Evolutionary conservation across 2,113 vertebrate species (phyloP).

Genomic region (Plectropomus leopardus): DNA sequence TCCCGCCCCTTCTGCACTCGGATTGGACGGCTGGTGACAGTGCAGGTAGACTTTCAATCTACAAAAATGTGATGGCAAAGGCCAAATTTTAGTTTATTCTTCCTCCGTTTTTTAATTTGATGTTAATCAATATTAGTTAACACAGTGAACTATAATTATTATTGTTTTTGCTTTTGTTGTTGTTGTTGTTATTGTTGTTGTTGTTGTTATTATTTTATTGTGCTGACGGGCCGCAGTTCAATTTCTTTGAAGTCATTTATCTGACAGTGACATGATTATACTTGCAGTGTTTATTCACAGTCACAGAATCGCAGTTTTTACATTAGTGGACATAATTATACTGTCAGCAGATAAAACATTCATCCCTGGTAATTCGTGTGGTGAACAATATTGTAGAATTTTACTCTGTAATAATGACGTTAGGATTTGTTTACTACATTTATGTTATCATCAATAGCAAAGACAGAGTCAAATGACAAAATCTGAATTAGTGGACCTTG

Average conservation of each 20-base stretch:
- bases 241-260: background rate
- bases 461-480: background rate
- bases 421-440: background rate
- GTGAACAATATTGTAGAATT: background rate
- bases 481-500: background rate
- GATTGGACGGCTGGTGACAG: too few relatives aligned
- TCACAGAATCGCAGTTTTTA: background rate
- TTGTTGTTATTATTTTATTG: too few relatives aligned
- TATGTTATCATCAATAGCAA: background rate
- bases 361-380: background rate
- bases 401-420: background rate
- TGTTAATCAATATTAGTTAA: too few relatives aligned
- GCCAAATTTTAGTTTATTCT: background rate
- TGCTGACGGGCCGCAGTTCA: background rate
- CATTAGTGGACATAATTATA: background rate
- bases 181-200: too few relatives aligned
- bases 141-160: too few relatives aligned
- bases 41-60: too few relatives aligned
- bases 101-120: background rate
- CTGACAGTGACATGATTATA: background rate
- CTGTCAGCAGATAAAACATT: background rate
- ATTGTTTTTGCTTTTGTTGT: too few relatives aligned
- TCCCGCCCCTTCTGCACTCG: too few relatives aligned
- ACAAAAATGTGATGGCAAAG: too few relatives aligned
- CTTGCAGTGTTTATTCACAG: background rate